These are phyloP conservation scores for Cyanoliseus patagonus DNA, from an alignment of 2,113 vertebrate species.

Conservation along the genomic window DNA sequence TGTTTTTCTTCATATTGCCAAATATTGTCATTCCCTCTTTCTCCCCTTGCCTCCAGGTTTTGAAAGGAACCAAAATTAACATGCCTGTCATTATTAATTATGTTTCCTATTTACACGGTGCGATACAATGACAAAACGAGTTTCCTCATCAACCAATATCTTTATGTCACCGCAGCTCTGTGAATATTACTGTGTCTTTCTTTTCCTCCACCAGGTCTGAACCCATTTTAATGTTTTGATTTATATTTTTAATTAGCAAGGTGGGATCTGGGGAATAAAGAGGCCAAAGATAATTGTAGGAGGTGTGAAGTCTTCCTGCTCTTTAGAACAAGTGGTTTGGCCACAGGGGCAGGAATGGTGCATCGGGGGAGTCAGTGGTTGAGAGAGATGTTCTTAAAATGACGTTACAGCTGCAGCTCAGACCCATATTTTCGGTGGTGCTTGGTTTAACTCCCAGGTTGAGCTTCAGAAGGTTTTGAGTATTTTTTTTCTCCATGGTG, in stretches of 20 bases:
- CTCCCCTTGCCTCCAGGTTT: slow-evolving; percentile 16
- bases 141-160: background rate
- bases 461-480: background rate
- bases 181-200: background rate
- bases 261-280: background rate
- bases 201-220: background rate
- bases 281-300: background rate
- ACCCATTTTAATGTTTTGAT: background rate
- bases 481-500: background rate
- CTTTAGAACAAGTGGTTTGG: background rate
- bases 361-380: background rate
- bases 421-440: background rate
- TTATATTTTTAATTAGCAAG: background rate
- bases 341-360: background rate
- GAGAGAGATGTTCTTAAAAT: background rate
- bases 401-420: background rate
- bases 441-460: background rate
- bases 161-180: background rate
- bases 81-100: slow-evolving; percentile 46
- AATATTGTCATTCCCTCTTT: slow-evolving; percentile 22
- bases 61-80: slow-evolving; percentile 15
- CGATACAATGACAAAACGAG: background rate
- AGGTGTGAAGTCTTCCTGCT: background rate
- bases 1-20: slow-evolving; percentile 4
- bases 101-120: background rate